phyloP scores from a whole-genome alignment of 1,140 invertebrate species.

The Bombus consobrinus region DNA sequence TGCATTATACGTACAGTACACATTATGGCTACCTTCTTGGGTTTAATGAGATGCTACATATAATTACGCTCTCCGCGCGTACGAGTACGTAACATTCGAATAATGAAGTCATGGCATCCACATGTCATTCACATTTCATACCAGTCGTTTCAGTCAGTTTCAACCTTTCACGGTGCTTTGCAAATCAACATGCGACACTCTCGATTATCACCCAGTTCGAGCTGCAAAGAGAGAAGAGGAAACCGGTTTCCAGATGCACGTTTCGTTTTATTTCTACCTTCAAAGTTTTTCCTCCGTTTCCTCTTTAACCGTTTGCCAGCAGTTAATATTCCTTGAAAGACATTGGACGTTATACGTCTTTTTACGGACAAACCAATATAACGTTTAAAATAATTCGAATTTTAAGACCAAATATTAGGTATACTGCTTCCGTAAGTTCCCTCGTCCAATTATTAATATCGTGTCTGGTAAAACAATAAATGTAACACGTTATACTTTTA shows the following conservation, averaged over 20 bases:
- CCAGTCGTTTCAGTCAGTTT: slow-evolving; percentile 12
- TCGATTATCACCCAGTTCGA: not conserved
- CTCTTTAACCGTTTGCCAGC: too few relatives aligned
- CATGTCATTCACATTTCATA: slow-evolving; percentile 40
- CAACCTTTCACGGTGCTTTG: slow-evolving; percentile 33
- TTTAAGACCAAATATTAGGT: not conserved
- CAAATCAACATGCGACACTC: slow-evolving; percentile 32
- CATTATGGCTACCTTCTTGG: slow-evolving; percentile 12
- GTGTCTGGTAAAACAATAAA: too few relatives aligned
- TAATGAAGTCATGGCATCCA: slow-evolving; percentile 56
- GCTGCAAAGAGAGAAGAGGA: not conserved
- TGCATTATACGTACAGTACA: slow-evolving; percentile 10
- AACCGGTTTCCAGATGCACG: slow-evolving; percentile 14
- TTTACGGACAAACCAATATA: not conserved
- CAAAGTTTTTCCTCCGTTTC: not conserved
- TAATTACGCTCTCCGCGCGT: slow-evolving; percentile 41
- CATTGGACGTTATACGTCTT: not conserved
- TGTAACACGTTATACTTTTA: too few relatives aligned
- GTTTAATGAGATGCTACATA: slow-evolving; percentile 33
- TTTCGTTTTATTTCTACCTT: not conserved
- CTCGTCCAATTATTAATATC: too few relatives aligned
- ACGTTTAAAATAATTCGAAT: not conserved
- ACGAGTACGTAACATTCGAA: slow-evolving; percentile 16
- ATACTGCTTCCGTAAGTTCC: too few relatives aligned
- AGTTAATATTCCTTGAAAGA: not conserved